phyloP scores from a whole-genome alignment of 2,797 vertebrate species.

The Lophotriccus pileatus region DNA sequence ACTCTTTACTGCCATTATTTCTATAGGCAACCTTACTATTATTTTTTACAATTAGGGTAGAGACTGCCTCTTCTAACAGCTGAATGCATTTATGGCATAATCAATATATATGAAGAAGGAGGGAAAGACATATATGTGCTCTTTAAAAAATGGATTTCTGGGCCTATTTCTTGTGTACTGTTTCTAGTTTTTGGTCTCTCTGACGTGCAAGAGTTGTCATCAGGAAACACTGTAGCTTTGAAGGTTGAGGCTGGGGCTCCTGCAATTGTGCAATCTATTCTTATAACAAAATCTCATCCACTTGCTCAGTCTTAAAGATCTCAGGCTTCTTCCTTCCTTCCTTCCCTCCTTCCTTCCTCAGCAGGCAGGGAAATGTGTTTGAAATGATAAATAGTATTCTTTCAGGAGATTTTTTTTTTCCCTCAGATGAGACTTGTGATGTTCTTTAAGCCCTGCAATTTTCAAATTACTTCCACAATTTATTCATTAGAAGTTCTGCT shows the following conservation, averaged over 20 bases:
- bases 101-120: background rate
- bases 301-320: background rate
- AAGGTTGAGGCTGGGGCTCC: background rate
- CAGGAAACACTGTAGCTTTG: background rate
- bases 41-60: background rate
- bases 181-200: background rate
- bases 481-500: constrained; percentile 13
- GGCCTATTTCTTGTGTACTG: background rate
- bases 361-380: background rate
- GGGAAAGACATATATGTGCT: background rate
- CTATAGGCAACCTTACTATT: background rate
- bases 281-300: background rate
- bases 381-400: background rate
- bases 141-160: background rate
- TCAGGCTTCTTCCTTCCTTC: background rate
- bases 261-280: background rate
- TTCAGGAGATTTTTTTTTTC: background rate
- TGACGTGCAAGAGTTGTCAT: background rate
- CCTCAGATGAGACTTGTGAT: background rate
- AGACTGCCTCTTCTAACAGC: background rate
- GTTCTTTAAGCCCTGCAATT: background rate
- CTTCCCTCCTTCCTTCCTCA: background rate
- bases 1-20: background rate
- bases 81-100: background rate
- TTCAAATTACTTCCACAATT: background rate